These are phyloP conservation scores for Microctenopoma lineatum DNA, from an alignment of 2,797 vertebrate genomes.

Conservation along the genomic window DNA sequence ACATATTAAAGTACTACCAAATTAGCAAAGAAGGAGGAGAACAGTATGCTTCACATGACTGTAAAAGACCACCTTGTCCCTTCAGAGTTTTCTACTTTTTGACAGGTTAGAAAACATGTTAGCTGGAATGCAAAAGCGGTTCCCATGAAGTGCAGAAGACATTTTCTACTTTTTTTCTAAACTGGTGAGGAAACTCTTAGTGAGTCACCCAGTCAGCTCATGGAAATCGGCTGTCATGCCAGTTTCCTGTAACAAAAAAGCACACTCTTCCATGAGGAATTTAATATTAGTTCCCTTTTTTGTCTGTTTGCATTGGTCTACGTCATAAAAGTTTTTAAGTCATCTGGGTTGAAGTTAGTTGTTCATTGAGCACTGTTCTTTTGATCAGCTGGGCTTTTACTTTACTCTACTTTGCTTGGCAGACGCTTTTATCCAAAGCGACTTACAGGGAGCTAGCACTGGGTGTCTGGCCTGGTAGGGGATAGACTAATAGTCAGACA, in stretches of 20 bases:
- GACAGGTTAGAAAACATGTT: conserved; percentile 22
- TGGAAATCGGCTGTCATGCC: too few relatives aligned
- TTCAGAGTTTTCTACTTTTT: conserved; percentile 28
- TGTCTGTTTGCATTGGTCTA: conserved; percentile 37
- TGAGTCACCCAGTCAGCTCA: conserved; percentile 30
- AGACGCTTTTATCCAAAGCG: too few relatives aligned
- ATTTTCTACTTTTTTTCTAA: conserved; percentile 11
- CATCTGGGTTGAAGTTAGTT: conserved; percentile 2
- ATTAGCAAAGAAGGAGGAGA: too few relatives aligned
- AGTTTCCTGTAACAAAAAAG: conserved; percentile 13
- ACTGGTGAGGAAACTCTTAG: conserved; percentile 37
- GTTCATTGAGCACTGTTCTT: conserved; percentile 24
- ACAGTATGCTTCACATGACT: too few relatives aligned
- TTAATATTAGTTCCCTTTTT: conserved; percentile 36
- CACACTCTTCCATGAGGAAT: conserved; percentile 38
- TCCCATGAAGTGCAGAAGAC: conserved; percentile 32
- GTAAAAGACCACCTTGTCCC: too few relatives aligned
- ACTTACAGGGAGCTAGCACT: too few relatives aligned
- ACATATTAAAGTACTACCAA: too few relatives aligned
- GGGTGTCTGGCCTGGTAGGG: too few relatives aligned
- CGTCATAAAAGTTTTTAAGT: conserved; percentile 36
- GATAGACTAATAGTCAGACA: too few relatives aligned
- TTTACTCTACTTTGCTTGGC: too few relatives aligned
- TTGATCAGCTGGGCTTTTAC: conserved; percentile 15
- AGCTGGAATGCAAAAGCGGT: conserved; percentile 24